A percentile compares a stretch with the other conserved stretches of the same genome.
These are phyloP conservation scores for Syrphus vitripennis DNA, from an alignment of 2,888 invertebrate genomes.

Conservation along the genomic window DNA sequence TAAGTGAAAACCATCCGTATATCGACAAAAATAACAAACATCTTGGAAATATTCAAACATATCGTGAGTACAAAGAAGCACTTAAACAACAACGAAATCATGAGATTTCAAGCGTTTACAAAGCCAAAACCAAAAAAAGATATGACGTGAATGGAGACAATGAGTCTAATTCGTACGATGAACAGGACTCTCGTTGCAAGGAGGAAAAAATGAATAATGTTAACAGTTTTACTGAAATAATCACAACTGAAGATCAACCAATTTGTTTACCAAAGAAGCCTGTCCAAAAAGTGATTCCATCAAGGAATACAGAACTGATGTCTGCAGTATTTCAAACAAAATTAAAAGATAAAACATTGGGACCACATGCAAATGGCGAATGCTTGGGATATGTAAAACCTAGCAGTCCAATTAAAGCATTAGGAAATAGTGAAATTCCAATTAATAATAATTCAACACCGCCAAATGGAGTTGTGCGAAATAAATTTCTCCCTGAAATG, in stretches of 20 bases:
- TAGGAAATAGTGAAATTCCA: constrained; percentile 71
- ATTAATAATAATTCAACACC: constrained; percentile 76
- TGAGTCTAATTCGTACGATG: constrained; percentile 54
- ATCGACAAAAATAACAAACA: constrained; percentile 78
- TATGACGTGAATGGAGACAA: constrained; percentile 73
- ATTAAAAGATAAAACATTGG: constrained; percentile 45
- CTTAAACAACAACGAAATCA: constrained; percentile 91
- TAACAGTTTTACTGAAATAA: constrained; percentile 20
- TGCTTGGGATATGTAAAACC: constrained; percentile 82
- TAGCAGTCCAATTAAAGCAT: constrained; percentile 80
- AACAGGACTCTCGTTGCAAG: constrained; percentile 73
- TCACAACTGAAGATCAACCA: constrained; percentile 25
- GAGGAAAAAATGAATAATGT: constrained; percentile 55
- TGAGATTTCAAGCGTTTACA: constrained; percentile 87
- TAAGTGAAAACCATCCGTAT: constrained; percentile 75
- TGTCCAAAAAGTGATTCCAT: constrained; percentile 90
- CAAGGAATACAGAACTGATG: constrained; percentile 83
- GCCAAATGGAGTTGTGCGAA: constrained; percentile 73
- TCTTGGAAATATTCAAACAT: constrained; percentile 80
- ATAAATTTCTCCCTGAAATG: constrained; percentile 54
- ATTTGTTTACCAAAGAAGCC: constrained; percentile 83
- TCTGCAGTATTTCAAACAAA: constrained; percentile 50
- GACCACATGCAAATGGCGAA: constrained; percentile 73
- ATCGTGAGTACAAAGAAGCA: constrained; percentile 94
- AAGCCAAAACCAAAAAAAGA: constrained; percentile 81